Percentiles rank a stretch among this genome's conserved stretches.
Evolutionary conservation across 2,113 vertebrate species (phyloP).

Genomic region (Talpa occidentalis): DNA sequence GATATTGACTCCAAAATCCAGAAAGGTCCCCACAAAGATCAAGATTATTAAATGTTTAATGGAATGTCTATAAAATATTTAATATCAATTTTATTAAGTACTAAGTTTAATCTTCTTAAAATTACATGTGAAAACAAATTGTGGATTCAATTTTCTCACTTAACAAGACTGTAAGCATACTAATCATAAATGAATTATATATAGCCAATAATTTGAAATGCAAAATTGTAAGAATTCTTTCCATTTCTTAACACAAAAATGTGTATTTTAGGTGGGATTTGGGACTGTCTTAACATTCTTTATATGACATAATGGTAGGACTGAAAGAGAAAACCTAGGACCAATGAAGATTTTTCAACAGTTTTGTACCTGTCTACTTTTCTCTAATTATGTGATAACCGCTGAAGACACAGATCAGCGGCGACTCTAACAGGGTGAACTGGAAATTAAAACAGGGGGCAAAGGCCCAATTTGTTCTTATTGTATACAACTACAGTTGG

Average conservation of each 20-base stretch:
- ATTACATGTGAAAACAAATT: constrained; percentile 45
- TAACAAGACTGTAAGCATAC: constrained; percentile 43
- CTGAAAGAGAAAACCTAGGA: not conserved
- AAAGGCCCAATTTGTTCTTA: not conserved
- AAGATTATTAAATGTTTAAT: constrained; percentile 32
- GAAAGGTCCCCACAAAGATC: not conserved
- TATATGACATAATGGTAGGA: not conserved
- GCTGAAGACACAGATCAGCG: not conserved
- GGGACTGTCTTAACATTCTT: not conserved
- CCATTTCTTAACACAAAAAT: not conserved
- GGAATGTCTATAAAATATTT: constrained; percentile 49
- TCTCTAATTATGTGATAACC: not conserved
- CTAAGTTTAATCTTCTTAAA: constrained; percentile 11
- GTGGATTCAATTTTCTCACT: not conserved
- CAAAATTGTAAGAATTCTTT: not conserved
- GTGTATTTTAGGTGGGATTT: not conserved
- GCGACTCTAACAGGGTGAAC: not conserved
- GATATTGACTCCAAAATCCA: constrained; percentile 4
- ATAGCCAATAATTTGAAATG: constrained; percentile 27
- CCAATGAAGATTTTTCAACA: not conserved
- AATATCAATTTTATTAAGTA: constrained; percentile 26
- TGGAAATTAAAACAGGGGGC: not conserved
- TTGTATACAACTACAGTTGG: not conserved
- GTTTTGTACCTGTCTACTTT: not conserved
- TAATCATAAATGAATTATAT: not conserved